A percentile compares a stretch with the other conserved stretches of the same genome.
Conservation (phyloP, 1,140 invertebrate genomes). For the Contarinia nasturtii region DNA sequence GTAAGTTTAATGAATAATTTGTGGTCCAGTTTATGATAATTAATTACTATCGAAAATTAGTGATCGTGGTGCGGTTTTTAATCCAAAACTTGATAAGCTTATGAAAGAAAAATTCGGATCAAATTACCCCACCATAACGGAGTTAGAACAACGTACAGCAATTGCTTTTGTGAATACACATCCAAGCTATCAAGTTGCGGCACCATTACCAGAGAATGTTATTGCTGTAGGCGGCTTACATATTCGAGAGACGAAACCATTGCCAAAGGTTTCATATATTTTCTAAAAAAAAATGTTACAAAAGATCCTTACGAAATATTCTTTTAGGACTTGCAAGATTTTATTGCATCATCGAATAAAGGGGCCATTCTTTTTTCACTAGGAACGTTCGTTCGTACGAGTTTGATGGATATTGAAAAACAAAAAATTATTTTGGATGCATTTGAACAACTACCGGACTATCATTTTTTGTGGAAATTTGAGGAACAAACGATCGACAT, state of each 20-base stretch:
- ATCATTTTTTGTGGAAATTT: conserved; percentile 25
- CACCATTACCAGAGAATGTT: conserved; percentile 21
- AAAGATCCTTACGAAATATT: not conserved
- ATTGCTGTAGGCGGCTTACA: conserved; percentile 29
- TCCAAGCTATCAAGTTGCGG: conserved; percentile 14
- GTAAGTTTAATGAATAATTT: no score
- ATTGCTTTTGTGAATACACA: conserved; percentile 11
- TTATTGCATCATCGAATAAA: conserved; percentile 19
- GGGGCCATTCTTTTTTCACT: conserved; percentile 28
- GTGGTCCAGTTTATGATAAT: no score
- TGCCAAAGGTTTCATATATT: conserved; percentile 1
- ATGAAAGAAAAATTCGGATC: not conserved
- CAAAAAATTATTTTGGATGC: conserved; percentile 19
- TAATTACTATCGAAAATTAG: not conserved
- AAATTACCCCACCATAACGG: not conserved
- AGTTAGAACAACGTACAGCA: not conserved
- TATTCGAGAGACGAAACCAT: conserved; percentile 14
- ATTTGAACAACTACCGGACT: conserved; percentile 20
- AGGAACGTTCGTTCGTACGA: conserved; percentile 22
- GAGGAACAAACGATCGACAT: conserved; percentile 8
- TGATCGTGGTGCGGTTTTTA: not conserved
- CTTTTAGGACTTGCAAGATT: conserved; percentile 23
- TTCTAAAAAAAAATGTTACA: conserved; percentile 2
- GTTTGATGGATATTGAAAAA: conserved; percentile 13
- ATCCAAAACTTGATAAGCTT: not conserved